phyloP scores from a whole-genome alignment of 2,888 invertebrate species.

The Lomographa bimaculata region DNA sequence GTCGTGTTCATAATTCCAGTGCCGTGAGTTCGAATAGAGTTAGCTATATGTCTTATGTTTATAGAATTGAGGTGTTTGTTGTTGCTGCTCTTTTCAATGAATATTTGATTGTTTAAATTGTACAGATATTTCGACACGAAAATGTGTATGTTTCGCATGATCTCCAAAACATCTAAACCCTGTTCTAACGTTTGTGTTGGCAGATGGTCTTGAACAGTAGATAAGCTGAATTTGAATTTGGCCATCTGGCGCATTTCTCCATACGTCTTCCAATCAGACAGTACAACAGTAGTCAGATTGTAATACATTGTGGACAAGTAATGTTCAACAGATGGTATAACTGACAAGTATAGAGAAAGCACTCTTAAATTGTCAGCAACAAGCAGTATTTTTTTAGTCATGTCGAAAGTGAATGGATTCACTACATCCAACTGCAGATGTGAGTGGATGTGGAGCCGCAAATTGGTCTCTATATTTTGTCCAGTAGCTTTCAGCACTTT shows the following conservation, averaged over 20 bases:
- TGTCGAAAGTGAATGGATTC: slow-evolving; percentile 88
- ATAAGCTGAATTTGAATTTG: slow-evolving; percentile 90
- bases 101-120: slow-evolving; percentile 98
- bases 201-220: slow-evolving; percentile 94
- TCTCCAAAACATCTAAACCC: slow-evolving; percentile 97
- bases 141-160: slow-evolving; percentile 97
- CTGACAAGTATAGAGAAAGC: slow-evolving; percentile 82
- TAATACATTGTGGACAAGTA: slow-evolving; percentile 98
- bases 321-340: slow-evolving; percentile 90
- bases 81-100: slow-evolving; percentile 94
- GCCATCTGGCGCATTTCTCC: slow-evolving; percentile 98
- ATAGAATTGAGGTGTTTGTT: slow-evolving; percentile 98
- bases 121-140: slow-evolving; percentile 97
- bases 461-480: slow-evolving; percentile 94
- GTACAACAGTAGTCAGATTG: slow-evolving; percentile 97
- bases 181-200: slow-evolving; percentile 99
- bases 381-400: slow-evolving; percentile 86
- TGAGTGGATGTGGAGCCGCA: slow-evolving; percentile 95
- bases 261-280: slow-evolving; percentile 99
- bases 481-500: slow-evolving; percentile 89
- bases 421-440: slow-evolving; percentile 91
- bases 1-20: slow-evolving; percentile 98
- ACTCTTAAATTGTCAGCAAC: slow-evolving; percentile 81
- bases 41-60: slow-evolving; percentile 96
- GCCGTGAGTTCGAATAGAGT: slow-evolving; percentile 98